Conservation (phyloP, 1,140 invertebrate species). For the Leptinotarsa undecemlineata region DNA sequence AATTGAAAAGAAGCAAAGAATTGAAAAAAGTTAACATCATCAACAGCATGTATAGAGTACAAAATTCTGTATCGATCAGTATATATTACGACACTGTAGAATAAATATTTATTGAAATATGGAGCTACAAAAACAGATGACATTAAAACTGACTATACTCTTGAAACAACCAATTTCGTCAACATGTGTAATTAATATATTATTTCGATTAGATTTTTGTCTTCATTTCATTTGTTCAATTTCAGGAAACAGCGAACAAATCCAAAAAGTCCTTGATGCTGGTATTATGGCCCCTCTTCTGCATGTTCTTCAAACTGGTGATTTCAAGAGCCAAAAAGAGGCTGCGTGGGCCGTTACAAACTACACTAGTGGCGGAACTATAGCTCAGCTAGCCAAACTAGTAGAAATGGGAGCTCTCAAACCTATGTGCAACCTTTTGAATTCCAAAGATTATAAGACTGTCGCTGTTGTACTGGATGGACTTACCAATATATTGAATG, state of each 20-base stretch:
- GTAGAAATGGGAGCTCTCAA: constrained; percentile 88
- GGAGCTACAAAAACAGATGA: no score
- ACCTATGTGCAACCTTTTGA: constrained; percentile 87
- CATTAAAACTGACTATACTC: no score
- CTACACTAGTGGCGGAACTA: constrained; percentile 94
- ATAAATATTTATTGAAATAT: no score
- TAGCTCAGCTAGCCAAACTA: constrained; percentile 84
- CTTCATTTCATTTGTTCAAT: not conserved
- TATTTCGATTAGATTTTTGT: no score
- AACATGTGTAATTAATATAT: no score
- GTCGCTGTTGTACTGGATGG: constrained; percentile 91
- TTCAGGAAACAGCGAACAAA: constrained; percentile 95
- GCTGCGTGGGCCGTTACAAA: constrained; percentile 99
- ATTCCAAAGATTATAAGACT: constrained; percentile 81
- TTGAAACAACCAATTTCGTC: no score
- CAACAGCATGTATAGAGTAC: no score
- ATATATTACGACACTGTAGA: no score
- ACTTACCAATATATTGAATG: constrained; percentile 81
- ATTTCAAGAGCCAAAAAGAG: constrained; percentile 99
- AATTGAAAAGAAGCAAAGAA: no score
- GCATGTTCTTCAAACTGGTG: constrained; percentile 87
- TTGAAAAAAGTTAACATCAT: no score
- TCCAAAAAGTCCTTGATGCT: constrained; percentile 96
- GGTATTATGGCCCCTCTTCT: constrained; percentile 73
- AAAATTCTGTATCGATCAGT: no score